Evolutionary conservation across 1,140 invertebrate species (phyloP).

Genomic region (Drosophila orosa): DNA sequence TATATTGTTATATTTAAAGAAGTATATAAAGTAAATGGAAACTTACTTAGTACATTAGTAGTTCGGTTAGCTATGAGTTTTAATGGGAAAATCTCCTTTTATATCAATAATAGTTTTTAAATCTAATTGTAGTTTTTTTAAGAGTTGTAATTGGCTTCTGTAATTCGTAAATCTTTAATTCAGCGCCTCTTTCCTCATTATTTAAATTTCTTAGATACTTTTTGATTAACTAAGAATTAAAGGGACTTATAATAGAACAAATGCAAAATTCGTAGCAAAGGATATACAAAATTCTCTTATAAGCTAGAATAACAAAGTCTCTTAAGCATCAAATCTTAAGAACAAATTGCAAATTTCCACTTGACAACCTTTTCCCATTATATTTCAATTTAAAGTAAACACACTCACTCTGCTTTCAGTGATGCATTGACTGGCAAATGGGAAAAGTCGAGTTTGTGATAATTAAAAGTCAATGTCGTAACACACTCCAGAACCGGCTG

Average conservation of each 20-base stretch:
- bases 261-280: accelerated
- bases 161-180: neutral
- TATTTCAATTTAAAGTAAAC: conserved; percentile 4
- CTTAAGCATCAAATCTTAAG: neutral
- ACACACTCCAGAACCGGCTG: conserved; percentile 10
- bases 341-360: conserved; percentile 2
- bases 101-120: neutral
- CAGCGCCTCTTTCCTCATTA: neutral
- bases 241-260: neutral
- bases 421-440: conserved; percentile 29
- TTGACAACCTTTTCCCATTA: conserved; percentile 1
- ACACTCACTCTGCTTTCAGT: neutral
- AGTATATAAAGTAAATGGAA: conserved; percentile 30
- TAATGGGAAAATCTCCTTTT: neutral
- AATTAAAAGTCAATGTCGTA: conserved; percentile 71
- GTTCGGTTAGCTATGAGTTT: neutral
- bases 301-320: neutral
- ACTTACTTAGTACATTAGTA: conserved; percentile 27
- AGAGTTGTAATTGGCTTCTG: neutral
- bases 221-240: neutral
- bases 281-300: neutral
- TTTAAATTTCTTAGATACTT: no score
- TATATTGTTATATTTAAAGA: conserved; percentile 9
- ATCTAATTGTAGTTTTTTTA: neutral
- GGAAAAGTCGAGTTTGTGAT: conserved; percentile 27